Percentiles rank a stretch among this genome's conserved stretches.
Evolutionary conservation across 2,888 invertebrate genomes (phyloP).

Genomic region (Perdita meconis): DNA sequence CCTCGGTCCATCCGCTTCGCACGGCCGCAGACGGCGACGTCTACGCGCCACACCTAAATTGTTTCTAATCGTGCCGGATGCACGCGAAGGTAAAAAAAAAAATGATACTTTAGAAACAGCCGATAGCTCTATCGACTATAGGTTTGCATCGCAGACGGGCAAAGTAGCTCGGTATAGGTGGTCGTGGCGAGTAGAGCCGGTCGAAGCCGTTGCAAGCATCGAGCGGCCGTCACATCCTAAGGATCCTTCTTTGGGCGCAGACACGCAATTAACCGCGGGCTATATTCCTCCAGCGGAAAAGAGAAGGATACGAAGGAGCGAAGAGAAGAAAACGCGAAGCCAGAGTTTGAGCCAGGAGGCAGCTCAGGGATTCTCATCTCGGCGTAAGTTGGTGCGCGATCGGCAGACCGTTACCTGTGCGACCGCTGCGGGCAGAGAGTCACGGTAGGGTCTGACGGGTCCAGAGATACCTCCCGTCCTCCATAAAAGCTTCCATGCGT

Average conservation of each 20-base stretch:
- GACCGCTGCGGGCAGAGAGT: constrained; percentile 64
- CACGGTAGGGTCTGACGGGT: constrained; percentile 67
- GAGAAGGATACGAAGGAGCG: constrained; percentile 38
- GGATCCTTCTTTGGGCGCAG: constrained; percentile 80
- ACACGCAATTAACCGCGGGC: constrained; percentile 83
- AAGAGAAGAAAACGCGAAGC: constrained; percentile 40
- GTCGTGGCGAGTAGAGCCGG: neutral
- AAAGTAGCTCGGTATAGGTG: neutral
- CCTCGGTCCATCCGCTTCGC: too few relatives aligned
- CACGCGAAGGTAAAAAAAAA: too few relatives aligned
- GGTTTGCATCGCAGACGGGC: constrained; percentile 2
- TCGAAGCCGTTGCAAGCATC: constrained; percentile 22
- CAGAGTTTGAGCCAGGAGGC: constrained; percentile 40
- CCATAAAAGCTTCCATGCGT: constrained; percentile 82
- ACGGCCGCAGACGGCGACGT: too few relatives aligned
- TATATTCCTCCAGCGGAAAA: constrained; percentile 72
- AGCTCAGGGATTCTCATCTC: constrained; percentile 73
- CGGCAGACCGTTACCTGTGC: neutral
- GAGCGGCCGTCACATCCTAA: constrained; percentile 72
- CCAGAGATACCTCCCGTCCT: constrained; percentile 73
- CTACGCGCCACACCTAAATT: too few relatives aligned
- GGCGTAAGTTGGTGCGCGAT: constrained; percentile 34
- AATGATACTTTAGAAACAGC: too few relatives aligned
- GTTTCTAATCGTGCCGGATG: too few relatives aligned
- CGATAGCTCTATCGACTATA: too few relatives aligned